phyloP scores from a whole-genome alignment of 2,113 vertebrate species.

The Pristiophorus japonicus region DNA sequence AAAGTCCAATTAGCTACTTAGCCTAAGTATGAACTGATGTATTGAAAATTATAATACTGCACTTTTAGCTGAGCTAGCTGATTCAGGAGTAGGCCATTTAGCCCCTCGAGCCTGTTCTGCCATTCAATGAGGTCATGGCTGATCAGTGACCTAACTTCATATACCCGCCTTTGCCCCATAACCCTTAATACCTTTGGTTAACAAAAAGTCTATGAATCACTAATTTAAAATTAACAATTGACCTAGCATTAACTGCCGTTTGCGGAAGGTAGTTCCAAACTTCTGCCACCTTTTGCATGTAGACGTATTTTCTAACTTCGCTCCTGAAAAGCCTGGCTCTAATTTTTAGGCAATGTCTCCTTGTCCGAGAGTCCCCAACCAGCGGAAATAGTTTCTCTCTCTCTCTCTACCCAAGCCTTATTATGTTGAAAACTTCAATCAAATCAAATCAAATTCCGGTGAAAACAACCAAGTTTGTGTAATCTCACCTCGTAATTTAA shows the following conservation, averaged over 20 bases:
- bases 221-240: neutral
- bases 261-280: neutral
- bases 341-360: neutral
- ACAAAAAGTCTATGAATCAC: neutral
- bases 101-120: neutral
- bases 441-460: neutral
- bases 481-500: neutral
- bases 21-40: neutral
- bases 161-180: neutral
- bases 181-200: neutral
- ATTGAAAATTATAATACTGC: neutral
- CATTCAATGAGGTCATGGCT: neutral
- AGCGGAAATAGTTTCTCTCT: neutral
- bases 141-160: neutral
- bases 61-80: neutral
- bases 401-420: too few species aligned
- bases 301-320: neutral
- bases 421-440: neutral
- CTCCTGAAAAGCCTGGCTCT: neutral
- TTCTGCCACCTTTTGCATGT: neutral
- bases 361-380: neutral
- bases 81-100: neutral
- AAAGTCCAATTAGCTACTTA: neutral
- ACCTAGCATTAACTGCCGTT: neutral
- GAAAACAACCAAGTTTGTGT: neutral